Evolutionary conservation across 37 sponge, comb jelly and placozoan species (phyloP).

Genomic region (Crambe crambe): DNA sequence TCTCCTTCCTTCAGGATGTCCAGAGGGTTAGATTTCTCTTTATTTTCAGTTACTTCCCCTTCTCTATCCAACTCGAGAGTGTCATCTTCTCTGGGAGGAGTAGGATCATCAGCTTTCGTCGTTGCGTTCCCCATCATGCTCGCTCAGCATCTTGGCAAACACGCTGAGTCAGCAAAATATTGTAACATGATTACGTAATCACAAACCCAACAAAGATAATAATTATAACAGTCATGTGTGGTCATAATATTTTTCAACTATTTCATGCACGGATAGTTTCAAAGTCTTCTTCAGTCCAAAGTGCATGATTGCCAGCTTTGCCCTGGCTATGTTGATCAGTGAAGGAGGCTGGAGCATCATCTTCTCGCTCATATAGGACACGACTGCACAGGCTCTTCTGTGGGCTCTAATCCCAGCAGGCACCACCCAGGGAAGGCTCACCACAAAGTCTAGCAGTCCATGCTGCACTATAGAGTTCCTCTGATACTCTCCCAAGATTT

Average conservation of each 20-base stretch:
- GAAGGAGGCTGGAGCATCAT: not conserved
- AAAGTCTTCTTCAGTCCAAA: slow-evolving; percentile 11
- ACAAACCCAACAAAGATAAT: not conserved
- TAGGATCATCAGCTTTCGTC: no score
- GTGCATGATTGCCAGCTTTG: not conserved
- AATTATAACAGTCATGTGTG: no score
- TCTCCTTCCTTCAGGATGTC: no score
- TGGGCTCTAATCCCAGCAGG: not conserved
- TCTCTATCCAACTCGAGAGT: no score
- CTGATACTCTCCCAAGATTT: not conserved
- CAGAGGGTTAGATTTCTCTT: no score
- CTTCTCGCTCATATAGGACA: not conserved
- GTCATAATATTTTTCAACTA: not conserved
- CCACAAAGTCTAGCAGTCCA: not conserved
- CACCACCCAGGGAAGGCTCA: not conserved
- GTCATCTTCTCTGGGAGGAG: no score
- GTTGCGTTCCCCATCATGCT: no score
- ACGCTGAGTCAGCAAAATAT: no score
- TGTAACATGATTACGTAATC: no score
- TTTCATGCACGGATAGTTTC: slow-evolving; percentile 16
- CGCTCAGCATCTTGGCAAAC: no score
- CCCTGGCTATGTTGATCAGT: not conserved
- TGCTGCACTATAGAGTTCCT: not conserved
- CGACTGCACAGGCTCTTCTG: not conserved
- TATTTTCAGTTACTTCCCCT: no score